Percentiles rank a stretch among this genome's conserved stretches.
Evolutionary conservation across 2,888 invertebrate genomes (phyloP).

Genomic region (Epirrita christyi): DNA sequence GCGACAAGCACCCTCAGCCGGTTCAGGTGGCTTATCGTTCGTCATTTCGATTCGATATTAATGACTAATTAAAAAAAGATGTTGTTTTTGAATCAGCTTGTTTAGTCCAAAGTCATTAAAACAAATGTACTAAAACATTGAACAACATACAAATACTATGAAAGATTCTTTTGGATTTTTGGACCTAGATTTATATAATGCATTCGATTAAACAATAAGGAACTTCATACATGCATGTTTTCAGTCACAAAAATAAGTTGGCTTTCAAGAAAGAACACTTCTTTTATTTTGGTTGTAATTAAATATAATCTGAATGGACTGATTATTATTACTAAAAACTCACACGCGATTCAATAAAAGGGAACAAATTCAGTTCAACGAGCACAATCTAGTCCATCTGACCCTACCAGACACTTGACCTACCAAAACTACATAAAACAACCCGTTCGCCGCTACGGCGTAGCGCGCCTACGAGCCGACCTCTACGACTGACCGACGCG

Average conservation of each 20-base stretch:
- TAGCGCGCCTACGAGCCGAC: slow-evolving; percentile 48
- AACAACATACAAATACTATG: no score
- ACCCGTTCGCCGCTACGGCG: slow-evolving; percentile 38
- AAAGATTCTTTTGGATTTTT: no score
- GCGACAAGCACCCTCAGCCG: slow-evolving; percentile 35
- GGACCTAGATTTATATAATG: no score
- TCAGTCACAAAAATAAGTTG: no score
- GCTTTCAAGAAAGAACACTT: no score
- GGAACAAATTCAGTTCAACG: slow-evolving; percentile 2
- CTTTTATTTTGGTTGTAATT: no score
- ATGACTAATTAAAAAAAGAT: not conserved
- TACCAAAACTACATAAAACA: slow-evolving; percentile 28
- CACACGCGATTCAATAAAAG: slow-evolving; percentile 1
- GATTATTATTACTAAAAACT: not conserved
- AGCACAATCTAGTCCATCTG: slow-evolving; percentile 13
- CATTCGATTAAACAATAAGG: no score
- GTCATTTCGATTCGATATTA: slow-evolving; percentile 54
- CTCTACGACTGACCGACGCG: slow-evolving; percentile 50
- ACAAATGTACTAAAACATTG: no score
- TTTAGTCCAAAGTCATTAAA: not conserved
- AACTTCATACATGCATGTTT: no score
- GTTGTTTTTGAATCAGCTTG: not conserved
- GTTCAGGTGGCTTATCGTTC: slow-evolving; percentile 58
- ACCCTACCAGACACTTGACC: slow-evolving; percentile 25
- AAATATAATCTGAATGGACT: no score